Percentiles rank a stretch among this genome's conserved stretches.
Conservation (phyloP, 2,113 vertebrate genomes). For the Pelusios castaneus region DNA sequence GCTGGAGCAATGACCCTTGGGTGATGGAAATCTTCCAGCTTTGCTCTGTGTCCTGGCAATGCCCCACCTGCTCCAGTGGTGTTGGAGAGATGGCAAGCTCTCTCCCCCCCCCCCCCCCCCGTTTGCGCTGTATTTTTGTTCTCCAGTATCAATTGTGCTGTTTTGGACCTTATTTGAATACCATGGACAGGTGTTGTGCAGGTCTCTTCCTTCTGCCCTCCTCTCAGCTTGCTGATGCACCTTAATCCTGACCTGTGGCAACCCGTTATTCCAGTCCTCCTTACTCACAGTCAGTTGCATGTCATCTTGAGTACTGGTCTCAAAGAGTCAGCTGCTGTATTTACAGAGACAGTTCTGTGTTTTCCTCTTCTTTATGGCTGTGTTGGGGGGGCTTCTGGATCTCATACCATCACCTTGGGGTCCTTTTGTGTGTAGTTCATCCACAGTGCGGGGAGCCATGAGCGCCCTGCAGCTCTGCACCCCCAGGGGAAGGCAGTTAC, state of each 20-base stretch:
- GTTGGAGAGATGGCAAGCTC: background rate
- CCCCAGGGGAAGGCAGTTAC: background rate
- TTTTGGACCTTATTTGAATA: background rate
- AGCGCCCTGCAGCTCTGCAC: background rate
- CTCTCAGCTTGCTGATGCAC: background rate
- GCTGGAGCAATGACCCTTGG: background rate
- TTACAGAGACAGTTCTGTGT: slow-evolving; percentile 7
- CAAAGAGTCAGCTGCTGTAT: background rate
- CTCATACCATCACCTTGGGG: accelerated
- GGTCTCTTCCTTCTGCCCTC: background rate
- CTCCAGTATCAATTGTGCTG: background rate
- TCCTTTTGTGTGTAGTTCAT: background rate
- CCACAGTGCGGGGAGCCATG: background rate
- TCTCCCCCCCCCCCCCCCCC: background rate
- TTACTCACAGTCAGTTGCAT: background rate
- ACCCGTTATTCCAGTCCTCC: background rate
- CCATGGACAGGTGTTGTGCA: background rate
- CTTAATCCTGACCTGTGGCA: background rate
- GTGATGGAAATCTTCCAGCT: accelerated
- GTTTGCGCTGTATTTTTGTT: background rate
- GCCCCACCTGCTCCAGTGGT: no score
- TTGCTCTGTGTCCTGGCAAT: background rate
- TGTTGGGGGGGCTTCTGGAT: accelerated
- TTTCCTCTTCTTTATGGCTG: background rate
- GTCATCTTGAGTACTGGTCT: slow-evolving; percentile 6